Percentiles rank a stretch among this genome's conserved stretches.
These are phyloP conservation scores for Dasypolia templi DNA, from an alignment of 2,888 invertebrate genomes.

Conservation along the genomic window DNA sequence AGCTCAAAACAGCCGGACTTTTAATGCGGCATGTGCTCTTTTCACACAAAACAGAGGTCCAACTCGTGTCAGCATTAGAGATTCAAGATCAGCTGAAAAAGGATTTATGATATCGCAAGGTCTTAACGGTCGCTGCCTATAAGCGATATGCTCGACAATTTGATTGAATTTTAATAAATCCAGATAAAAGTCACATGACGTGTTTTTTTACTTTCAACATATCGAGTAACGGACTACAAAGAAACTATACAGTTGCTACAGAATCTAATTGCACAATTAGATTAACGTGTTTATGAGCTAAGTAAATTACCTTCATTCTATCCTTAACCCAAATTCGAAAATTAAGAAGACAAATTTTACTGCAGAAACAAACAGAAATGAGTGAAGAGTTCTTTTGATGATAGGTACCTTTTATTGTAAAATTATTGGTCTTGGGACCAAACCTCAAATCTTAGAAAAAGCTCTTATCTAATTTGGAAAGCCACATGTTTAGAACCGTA, in stretches of 20 bases:
- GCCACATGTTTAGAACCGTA: neutral
- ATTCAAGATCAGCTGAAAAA: slow-evolving; percentile 77
- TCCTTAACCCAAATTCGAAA: slow-evolving; percentile 73
- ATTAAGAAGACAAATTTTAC: slow-evolving; percentile 58
- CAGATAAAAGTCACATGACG: neutral
- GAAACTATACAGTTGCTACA: slow-evolving; percentile 8
- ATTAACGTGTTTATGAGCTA: slow-evolving; percentile 51
- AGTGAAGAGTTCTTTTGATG: neutral
- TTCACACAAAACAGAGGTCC: slow-evolving; percentile 79
- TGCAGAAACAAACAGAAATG: slow-evolving; percentile 47
- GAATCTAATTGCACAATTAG: slow-evolving; percentile 50
- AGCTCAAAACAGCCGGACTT: slow-evolving; percentile 86
- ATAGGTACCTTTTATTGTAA: neutral
- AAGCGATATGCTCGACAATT: slow-evolving; percentile 25
- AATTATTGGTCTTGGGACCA: neutral
- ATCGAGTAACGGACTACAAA: neutral
- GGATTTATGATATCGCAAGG: slow-evolving; percentile 70
- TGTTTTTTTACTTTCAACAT: neutral
- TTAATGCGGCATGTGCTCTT: slow-evolving; percentile 87
- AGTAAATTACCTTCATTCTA: slow-evolving; percentile 63
- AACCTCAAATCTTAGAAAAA: neutral
- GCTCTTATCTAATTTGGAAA: neutral
- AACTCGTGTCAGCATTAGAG: slow-evolving; percentile 75
- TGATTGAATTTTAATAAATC: slow-evolving; percentile 26
- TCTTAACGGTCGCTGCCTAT: slow-evolving; percentile 47